These are phyloP conservation scores for Chromoteleia sp. DNA, from an alignment of 2,888 invertebrate species.

Conservation along the genomic window DNA sequence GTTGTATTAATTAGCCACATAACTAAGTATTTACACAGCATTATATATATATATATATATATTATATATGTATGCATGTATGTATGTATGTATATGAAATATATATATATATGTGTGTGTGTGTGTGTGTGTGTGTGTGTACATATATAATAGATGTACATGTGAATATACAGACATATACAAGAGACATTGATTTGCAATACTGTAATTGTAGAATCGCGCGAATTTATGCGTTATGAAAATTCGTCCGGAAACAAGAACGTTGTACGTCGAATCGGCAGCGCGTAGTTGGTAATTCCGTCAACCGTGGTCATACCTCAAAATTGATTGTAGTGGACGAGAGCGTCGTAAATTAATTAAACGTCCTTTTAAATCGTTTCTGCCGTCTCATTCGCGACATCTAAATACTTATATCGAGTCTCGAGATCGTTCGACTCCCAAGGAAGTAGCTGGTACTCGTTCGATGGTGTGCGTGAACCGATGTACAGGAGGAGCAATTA, in stretches of 20 bases:
- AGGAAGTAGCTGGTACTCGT: constrained; percentile 42
- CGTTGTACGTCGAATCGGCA: background rate
- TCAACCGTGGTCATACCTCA: constrained; percentile 53
- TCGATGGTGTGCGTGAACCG: constrained; percentile 20
- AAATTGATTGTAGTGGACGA: constrained; percentile 58
- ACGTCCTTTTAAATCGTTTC: constrained; percentile 67
- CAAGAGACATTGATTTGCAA: too few relatives aligned
- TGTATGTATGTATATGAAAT: too few relatives aligned
- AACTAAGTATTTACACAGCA: too few relatives aligned
- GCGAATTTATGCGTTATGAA: constrained; percentile 14
- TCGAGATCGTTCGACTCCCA: constrained; percentile 54
- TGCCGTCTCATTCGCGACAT: constrained; percentile 65
- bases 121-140: too few relatives aligned
- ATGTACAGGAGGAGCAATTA: too few relatives aligned
- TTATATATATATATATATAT: too few relatives aligned
- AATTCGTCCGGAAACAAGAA: constrained; percentile 10
- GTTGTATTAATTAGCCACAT: too few relatives aligned
- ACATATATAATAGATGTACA: too few relatives aligned
- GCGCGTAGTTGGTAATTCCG: constrained; percentile 50
- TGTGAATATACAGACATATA: too few relatives aligned
- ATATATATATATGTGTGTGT: too few relatives aligned
- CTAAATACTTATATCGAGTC: constrained; percentile 68
- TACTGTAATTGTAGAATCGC: too few relatives aligned
- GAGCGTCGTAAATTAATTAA: constrained; percentile 71
- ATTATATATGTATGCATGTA: too few relatives aligned